Percentiles rank a stretch among this genome's conserved stretches.
Evolutionary conservation across 2,797 vertebrate genomes (phyloP).

Genomic region (Apodemus agrarius): DNA sequence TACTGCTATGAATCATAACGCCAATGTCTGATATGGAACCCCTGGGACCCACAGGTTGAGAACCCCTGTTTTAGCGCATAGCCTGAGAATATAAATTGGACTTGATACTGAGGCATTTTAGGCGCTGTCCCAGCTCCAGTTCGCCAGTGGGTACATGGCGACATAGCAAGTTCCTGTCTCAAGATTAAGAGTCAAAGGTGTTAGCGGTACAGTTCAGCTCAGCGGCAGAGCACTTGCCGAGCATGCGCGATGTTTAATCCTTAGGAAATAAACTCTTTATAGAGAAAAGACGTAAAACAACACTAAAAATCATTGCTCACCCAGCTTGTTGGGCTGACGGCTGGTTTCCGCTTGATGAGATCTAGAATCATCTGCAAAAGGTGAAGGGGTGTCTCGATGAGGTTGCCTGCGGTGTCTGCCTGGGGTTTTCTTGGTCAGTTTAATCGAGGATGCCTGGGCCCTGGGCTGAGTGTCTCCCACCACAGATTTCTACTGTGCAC

Average conservation of each 20-base stretch:
- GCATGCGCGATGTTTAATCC: not conserved
- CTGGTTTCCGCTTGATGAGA: not conserved
- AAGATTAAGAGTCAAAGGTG: not conserved
- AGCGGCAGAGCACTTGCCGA: not conserved
- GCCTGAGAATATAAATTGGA: not conserved
- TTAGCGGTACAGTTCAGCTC: too few species aligned
- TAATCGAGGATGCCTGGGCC: not conserved
- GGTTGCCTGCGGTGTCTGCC: not conserved
- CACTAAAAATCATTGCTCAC: not conserved
- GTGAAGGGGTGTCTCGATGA: not conserved
- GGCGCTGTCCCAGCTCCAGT: not conserved
- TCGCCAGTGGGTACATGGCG: not conserved
- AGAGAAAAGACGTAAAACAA: not conserved
- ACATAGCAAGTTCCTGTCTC: not conserved
- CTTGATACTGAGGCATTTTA: not conserved
- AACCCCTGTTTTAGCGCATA: not conserved
- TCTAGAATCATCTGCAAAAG: not conserved
- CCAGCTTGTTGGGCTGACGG: not conserved
- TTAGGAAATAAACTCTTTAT: not conserved
- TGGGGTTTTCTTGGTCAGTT: not conserved
- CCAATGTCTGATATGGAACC: not conserved
- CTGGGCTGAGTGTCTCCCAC: not conserved
- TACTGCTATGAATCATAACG: not conserved
- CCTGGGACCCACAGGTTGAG: not conserved
- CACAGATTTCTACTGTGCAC: not conserved